A percentile compares a stretch with the other conserved stretches of the same genome.
phyloP scores from a whole-genome alignment of 1,140 invertebrate genomes.

The Megathymus violae region DNA sequence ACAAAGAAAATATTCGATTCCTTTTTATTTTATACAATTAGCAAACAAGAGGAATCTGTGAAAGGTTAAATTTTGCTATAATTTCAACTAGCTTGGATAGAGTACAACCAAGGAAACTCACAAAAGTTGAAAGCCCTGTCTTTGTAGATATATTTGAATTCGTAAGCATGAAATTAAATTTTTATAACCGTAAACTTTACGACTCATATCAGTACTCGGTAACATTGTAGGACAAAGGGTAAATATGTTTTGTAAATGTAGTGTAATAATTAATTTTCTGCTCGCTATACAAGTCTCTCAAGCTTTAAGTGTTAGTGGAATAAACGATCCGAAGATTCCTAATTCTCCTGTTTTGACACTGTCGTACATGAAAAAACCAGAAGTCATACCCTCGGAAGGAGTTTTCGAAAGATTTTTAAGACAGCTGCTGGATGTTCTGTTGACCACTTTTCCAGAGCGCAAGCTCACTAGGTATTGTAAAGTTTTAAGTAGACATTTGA shows the following conservation, averaged over 20 bases:
- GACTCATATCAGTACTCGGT: not conserved
- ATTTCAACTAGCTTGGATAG: constrained; percentile 41
- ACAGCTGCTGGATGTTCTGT: constrained; percentile 47
- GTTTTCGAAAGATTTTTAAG: constrained; percentile 61
- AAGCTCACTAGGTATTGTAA: constrained; percentile 51
- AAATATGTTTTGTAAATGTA: constrained; percentile 9
- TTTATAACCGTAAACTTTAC: not conserved
- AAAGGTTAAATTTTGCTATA: constrained; percentile 40
- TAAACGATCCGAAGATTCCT: constrained; percentile 29
- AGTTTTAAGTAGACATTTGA: constrained; percentile 43
- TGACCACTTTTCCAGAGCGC: constrained; percentile 46
- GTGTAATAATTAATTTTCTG: constrained; percentile 22
- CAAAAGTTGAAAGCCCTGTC: not conserved
- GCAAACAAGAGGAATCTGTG: constrained; percentile 33
- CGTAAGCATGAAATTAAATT: constrained; percentile 39
- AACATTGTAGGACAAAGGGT: constrained; percentile 18
- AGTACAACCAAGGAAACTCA: constrained; percentile 37
- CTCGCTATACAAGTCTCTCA: not conserved
- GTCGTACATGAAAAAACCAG: constrained; percentile 32
- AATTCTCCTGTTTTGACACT: constrained; percentile 29
- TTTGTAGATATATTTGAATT: not conserved
- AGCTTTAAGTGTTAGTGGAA: constrained; percentile 33
- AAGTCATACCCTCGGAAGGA: constrained; percentile 38
- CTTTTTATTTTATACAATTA: constrained; percentile 46
- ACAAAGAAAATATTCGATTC: constrained; percentile 42